Evolutionary conservation across 35 echinoderm and acorn worm species (phyloP), one percentile per base, ranked within the genome.

Genomic region (Eucidaris tribuloides): DNA sequence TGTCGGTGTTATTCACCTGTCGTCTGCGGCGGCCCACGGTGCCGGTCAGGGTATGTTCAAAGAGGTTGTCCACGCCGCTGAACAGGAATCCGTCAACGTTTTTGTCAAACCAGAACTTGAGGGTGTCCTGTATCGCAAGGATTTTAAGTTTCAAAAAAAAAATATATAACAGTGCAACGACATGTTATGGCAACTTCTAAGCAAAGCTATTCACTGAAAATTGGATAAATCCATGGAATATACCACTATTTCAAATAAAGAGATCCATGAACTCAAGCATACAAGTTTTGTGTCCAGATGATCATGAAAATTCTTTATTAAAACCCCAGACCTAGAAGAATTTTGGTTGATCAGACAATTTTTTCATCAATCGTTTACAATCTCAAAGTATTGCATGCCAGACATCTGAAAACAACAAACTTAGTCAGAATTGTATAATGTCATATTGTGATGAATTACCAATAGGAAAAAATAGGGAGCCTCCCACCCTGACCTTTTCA

Each of bases 31-130:
- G 72, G 23, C 31, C 43, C 5, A 58, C 65, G 28, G 25, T 65
- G 25, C 34, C 28, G 4, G 56, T 41, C n/a, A 81, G 2, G 5
- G 81, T 80, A 22, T 50, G 80, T 42, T 96, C 93, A 80, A 87
- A 45, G 30, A 96, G 58, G 18, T 76, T 82, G 19, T 96, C 84
- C 38, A 89, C 83, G 57, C 84, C 68, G 45, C 50, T 85, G 58
- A 91, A 83, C 2, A 96, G 78, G 35, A 96, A 87, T 3, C 93
- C 93, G 71, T 96, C 93, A 30, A 96, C 79, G 15, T 86, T 79
- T 7, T 41, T 20, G 2, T 81, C 32, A 37, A 96, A 46, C 93
- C 93, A 96, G 66, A 87, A 96, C 24, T 82, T 56, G 76, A 96
- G 45, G 3, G 83, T 79, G 15, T 82, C 46, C 93, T 90, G 46